Conservation (phyloP, 1,140 invertebrate genomes). For the Cherax destructor region DNA sequence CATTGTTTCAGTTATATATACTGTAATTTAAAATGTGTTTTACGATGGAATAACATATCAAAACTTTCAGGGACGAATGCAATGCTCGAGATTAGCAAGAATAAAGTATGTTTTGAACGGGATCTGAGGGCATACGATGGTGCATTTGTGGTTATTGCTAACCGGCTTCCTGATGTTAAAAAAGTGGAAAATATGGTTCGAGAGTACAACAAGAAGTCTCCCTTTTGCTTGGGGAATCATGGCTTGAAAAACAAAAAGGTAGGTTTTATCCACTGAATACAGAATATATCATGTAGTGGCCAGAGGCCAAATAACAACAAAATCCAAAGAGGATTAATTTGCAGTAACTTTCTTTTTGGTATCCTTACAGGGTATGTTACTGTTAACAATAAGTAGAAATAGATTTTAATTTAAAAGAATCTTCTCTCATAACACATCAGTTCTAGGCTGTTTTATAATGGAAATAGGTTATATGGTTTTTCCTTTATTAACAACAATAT, state of each 20-base stretch:
- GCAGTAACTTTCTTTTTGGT: background rate
- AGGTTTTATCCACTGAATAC: background rate
- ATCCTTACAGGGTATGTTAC: too few relatives aligned
- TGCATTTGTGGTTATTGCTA: constrained; percentile 42
- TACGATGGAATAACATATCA: background rate
- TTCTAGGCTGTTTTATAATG: too few relatives aligned
- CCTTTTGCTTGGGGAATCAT: constrained; percentile 35
- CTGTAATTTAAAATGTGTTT: too few relatives aligned
- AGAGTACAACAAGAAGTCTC: constrained; percentile 33
- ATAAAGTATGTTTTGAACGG: background rate
- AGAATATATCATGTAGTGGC: background rate
- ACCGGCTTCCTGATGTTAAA: constrained; percentile 6
- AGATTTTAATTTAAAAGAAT: too few relatives aligned
- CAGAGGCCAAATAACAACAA: too few relatives aligned
- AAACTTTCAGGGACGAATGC: background rate
- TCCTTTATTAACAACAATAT: too few relatives aligned
- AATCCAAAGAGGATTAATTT: too few relatives aligned
- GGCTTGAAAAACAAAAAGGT: constrained; percentile 3
- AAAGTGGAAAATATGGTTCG: constrained; percentile 3
- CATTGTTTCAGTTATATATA: too few relatives aligned
- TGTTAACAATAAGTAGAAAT: too few relatives aligned
- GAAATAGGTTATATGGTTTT: too few relatives aligned
- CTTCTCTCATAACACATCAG: too few relatives aligned
- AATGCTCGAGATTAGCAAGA: background rate
- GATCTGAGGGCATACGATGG: constrained; percentile 7